phyloP scores from a whole-genome alignment of 2,888 invertebrate genomes.

The Sinopyrophorus schimmeli region DNA sequence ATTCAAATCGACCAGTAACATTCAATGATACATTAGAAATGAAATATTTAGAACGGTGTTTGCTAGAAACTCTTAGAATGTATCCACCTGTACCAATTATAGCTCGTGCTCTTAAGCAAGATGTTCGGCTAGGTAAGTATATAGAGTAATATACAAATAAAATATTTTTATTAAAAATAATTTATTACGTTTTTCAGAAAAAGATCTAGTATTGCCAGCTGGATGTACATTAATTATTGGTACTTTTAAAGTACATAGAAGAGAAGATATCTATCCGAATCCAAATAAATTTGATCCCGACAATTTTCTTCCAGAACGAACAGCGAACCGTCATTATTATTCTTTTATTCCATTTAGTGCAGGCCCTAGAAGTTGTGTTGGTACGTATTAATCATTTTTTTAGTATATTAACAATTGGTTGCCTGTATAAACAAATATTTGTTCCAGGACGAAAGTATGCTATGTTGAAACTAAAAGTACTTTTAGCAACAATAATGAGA shows the following conservation, averaged over 20 bases:
- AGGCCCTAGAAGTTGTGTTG: constrained; percentile 79
- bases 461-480: constrained; percentile 75
- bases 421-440: neutral
- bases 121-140: constrained; percentile 66
- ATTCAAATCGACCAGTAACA: constrained; percentile 74
- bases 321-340: constrained; percentile 75
- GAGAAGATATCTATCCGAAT: constrained; percentile 67
- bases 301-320: constrained; percentile 77
- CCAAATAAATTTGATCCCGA: constrained; percentile 76
- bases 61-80: constrained; percentile 75
- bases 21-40: constrained; percentile 78
- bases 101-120: constrained; percentile 70
- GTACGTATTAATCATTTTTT: constrained; percentile 58
- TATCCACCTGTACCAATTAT: constrained; percentile 82
- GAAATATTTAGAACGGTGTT: constrained; percentile 80
- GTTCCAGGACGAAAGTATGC: constrained; percentile 73
- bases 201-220: no score
- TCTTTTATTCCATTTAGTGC: constrained; percentile 81
- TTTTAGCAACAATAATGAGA: constrained; percentile 71
- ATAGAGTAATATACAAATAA: neutral
- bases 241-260: constrained; percentile 70
- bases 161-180: neutral
- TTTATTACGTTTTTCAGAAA: no score
- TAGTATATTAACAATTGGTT: neutral
- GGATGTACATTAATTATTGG: constrained; percentile 70